Evolutionary conservation across 2,888 invertebrate species (phyloP), one percentile per base, ranked within the genome.

Genomic region (Eupelmus urozonus): DNA sequence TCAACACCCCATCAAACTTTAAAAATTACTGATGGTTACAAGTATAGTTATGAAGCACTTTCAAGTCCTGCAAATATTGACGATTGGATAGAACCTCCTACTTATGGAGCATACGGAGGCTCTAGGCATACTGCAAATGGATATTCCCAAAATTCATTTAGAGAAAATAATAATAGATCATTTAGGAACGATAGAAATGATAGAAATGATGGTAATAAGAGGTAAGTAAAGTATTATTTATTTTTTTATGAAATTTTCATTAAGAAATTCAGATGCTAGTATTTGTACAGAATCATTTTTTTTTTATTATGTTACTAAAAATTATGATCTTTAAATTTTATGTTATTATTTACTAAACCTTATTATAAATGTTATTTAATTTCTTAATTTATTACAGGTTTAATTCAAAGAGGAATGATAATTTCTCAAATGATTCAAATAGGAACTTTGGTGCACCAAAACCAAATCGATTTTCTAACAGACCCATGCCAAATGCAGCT

Each of bases 61-160:
- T 65, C 78, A 40, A 81, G 80, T 49, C 80, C 80, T 23, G 80
- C 80, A 13, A 81, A 81, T 70, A 76, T 81, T 66, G 80, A 81
- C 1, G 80, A 81, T 49, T 81, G 80, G 80, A 42, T 74, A 1
- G 80, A 81, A 40, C 60, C 70, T 7, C 60, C 79, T 23, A 70
- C 79, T 1, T 80, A 69, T 66, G 76, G 71, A 42, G 51, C 59
- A 4, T 51, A 2, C 20, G 57, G 51, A 55, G 53, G 42, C 20
- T 34, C 53, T 0, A 78, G 67, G 23, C 75, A 51, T 5, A 18
- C 55, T 57, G 29, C 51, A 25, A 73, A 69, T 78, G 80, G 76
- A 59, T 78, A 25, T 53, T 42, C 60, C 2, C 59, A 76, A 53
- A 78, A 45, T 55, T 65, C 71, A 40, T 77, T 77, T 25, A 78